Base-by-base conservation (phyloP, 2,113 vertebrate genomes). In the Corythoichthys intestinalis region DNA sequence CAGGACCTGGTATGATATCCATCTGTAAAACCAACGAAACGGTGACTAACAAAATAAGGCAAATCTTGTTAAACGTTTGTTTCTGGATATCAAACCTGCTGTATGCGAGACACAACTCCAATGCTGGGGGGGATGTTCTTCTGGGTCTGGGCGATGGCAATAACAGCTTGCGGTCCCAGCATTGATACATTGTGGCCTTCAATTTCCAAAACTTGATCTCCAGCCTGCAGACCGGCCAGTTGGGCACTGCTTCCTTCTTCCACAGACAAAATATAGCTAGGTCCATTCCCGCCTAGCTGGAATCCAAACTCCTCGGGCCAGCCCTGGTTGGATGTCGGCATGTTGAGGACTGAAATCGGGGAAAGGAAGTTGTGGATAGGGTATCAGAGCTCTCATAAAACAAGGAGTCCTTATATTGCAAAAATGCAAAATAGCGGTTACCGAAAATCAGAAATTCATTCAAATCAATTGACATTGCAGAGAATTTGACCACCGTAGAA, bases 301-400 rank as follows among this genome's bases (percentile, higher is more conserved):
- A 99, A 99, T 65, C 97, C 97, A 14, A 99, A 99, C 60, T 94
- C 94, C 69, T 99, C 96, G 0, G 97, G 97, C 97, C 97, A 99
- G 73, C 92, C 91, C 74, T 95, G 91, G 87, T 98, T 99, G 87
- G 92, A 94, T 1, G 91, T 71, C 1, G 93, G 94, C 97, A 98
- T 98, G 76, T 87, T 91, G 72, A 93, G 52, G 50, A 91, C 94
- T 96, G 62, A 39, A 66, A 44, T 28, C 20, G 54, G 15, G 35
- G 50, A 52, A 54, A 65, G 68, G 65, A 39, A 6, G 4, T 1
- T 7, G 64, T 44, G 37, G 13, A 60, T 39, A 34, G 6, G 14
- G 7, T 37, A 2, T 14, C 2, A 39, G 37, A 60, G 8, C 12
- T 39, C 14, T 12, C 7, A 37, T 37, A 37, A 58, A 37, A 1